These are phyloP conservation scores for Apis dorsata DNA, from an alignment of 1,140 invertebrate genomes.

Conservation along the genomic window DNA sequence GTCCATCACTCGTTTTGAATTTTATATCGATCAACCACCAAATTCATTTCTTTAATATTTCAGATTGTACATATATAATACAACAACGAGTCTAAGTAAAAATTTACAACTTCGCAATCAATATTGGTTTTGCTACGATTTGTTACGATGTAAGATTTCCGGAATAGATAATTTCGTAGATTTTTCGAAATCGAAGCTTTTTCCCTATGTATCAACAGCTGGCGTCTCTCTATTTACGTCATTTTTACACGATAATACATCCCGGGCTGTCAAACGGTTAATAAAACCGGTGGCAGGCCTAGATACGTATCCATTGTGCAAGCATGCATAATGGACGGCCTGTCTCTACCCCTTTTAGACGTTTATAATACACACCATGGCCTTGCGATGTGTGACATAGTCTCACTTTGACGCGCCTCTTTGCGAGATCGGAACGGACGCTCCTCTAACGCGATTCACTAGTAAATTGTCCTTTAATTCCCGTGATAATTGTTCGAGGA, in stretches of 20 bases:
- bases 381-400: constrained; percentile 67
- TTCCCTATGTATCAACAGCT: neutral
- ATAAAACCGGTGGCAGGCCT: constrained; percentile 71
- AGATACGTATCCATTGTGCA: constrained; percentile 71
- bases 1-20: too few relatives aligned
- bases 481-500: constrained; percentile 44
- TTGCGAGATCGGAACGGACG: constrained; percentile 36
- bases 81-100: too few relatives aligned
- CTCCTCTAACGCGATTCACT: constrained; percentile 47
- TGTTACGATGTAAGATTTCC: too few relatives aligned
- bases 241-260: constrained; percentile 70
- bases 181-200: too few relatives aligned
- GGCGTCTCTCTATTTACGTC: constrained; percentile 65
- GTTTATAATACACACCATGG: constrained; percentile 62
- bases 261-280: constrained; percentile 69
- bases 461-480: constrained; percentile 55
- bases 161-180: too few relatives aligned
- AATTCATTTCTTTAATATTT: too few relatives aligned
- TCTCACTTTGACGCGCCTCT: constrained; percentile 51
- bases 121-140: too few relatives aligned
- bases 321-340: constrained; percentile 65
- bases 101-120: too few relatives aligned
- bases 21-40: too few relatives aligned
- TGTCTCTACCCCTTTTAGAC: constrained; percentile 63
- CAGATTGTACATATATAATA: too few relatives aligned